Percentiles rank a stretch among this genome's conserved stretches.
Conservation (phyloP, 2,797 vertebrate genomes). For the Synanceia verrucosa region DNA sequence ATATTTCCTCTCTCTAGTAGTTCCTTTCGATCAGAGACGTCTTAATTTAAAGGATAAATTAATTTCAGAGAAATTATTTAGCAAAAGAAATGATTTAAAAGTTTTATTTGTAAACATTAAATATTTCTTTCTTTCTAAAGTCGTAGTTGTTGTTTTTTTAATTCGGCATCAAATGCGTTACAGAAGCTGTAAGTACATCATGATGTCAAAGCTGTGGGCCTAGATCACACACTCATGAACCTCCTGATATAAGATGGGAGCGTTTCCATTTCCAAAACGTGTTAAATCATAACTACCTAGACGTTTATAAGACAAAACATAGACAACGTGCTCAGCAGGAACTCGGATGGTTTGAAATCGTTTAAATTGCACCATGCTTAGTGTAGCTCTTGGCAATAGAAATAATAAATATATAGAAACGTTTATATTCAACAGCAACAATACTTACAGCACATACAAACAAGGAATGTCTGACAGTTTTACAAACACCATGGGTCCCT, state of each 20-base stretch:
- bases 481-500: slow-evolving; percentile 98
- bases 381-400: slow-evolving; percentile 95
- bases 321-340: slow-evolving; percentile 94
- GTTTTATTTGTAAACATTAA: slow-evolving; percentile 99
- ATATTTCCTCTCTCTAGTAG: not conserved
- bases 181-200: slow-evolving; percentile 87
- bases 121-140: slow-evolving; percentile 95
- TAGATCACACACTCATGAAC: slow-evolving; percentile 80
- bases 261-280: slow-evolving; percentile 78
- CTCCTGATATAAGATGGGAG: slow-evolving; percentile 86
- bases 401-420: slow-evolving; percentile 99
- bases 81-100: slow-evolving; percentile 77
- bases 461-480: slow-evolving; percentile 97
- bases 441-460: slow-evolving; percentile 99
- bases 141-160: slow-evolving; percentile 73
- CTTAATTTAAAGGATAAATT: slow-evolving; percentile 39
- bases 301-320: slow-evolving; percentile 86
- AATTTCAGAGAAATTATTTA: slow-evolving; percentile 71
- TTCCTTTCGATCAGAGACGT: slow-evolving; percentile 6
- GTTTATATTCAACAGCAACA: slow-evolving; percentile 99
- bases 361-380: slow-evolving; percentile 97
- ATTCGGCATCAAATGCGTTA: slow-evolving; percentile 85
- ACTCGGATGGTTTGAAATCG: slow-evolving; percentile 89
- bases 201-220: slow-evolving; percentile 84
- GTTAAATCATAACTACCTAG: slow-evolving; percentile 85